These are phyloP conservation scores for Pentalonia nigronervosa DNA, from an alignment of 1,140 invertebrate species.

Conservation along the genomic window DNA sequence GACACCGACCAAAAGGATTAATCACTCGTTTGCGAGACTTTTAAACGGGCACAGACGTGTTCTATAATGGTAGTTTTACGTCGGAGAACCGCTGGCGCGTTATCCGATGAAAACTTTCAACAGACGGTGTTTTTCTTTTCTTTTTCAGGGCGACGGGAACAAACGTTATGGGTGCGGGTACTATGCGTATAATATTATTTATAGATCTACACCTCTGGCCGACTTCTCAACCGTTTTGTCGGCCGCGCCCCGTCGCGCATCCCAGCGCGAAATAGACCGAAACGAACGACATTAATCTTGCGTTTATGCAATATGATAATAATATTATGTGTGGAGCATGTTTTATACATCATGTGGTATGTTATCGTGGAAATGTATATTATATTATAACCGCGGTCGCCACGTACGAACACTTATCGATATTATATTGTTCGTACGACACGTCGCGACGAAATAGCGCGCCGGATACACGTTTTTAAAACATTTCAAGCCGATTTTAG, in stretches of 20 bases:
- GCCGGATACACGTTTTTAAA: background rate
- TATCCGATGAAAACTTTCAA: background rate
- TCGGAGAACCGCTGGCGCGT: background rate
- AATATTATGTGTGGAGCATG: background rate
- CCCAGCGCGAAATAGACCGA: background rate
- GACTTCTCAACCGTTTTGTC: background rate
- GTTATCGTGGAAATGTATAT: background rate
- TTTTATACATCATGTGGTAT: background rate
- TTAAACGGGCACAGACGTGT: slow-evolving; percentile 6
- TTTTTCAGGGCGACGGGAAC: background rate
- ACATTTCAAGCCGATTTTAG: background rate
- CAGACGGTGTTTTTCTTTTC: background rate
- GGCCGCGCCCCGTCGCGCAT: background rate
- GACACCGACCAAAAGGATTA: background rate
- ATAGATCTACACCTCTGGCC: background rate
- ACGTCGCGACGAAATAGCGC: background rate
- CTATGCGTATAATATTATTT: background rate
- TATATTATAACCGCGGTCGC: background rate
- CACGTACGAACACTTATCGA: background rate
- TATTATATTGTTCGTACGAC: background rate
- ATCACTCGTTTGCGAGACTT: background rate
- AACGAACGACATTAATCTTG: background rate
- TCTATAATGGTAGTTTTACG: background rate
- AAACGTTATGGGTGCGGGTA: background rate
- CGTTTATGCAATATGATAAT: background rate